Evolutionary conservation across 2,888 invertebrate species (phyloP), one percentile per base, ranked within the genome.

Genomic region (Mesopsocus fuscifrons): DNA sequence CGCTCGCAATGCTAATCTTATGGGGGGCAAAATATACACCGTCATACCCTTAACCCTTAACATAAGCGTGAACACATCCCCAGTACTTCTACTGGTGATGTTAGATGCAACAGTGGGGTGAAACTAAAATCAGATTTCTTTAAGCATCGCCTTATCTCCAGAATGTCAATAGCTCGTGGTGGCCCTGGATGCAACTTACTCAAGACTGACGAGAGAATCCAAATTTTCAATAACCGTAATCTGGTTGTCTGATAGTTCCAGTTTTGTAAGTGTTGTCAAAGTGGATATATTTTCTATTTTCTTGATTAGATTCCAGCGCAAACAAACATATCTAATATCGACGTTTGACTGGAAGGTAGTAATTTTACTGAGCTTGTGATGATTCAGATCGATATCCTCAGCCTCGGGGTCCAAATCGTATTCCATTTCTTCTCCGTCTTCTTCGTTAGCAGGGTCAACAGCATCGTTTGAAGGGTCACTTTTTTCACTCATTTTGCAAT

Each of bases 211-310:
- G 9, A 99, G 70, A 9, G 69, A 60, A 44, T 85, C 82, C 44
- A 99, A 66, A 59, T 92, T 91, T 60, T 92, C 91, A 51, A 99
- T 87, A 50, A 75, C 72, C 1, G 77, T 77, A 41, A 99, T 79
- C 65, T 95, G 94, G 65, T 98, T 99, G 60, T 99, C 98, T 60
- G 97, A 94, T 3, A 98, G 64, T 56, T 98, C 97, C 38, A 99
- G 62, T 56, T 95, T 92, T 15, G 71, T 70, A 9, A 98, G 66
- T 0, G 79, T 81, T 2, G 68, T 70, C 16, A 95, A 63, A 1
- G 74, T 76, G 41, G 72, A 61, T 21, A 97, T 60, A 54, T 92
- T 91, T 59, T 94, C 92, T 51, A 98, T 92, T 59, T 81, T 82
- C 56, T 83, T 92, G 13, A 99, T 84, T 8, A 94, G 66, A 63